Conservation (phyloP, 2,797 vertebrate genomes). For the Thripadectes ignobilis region DNA sequence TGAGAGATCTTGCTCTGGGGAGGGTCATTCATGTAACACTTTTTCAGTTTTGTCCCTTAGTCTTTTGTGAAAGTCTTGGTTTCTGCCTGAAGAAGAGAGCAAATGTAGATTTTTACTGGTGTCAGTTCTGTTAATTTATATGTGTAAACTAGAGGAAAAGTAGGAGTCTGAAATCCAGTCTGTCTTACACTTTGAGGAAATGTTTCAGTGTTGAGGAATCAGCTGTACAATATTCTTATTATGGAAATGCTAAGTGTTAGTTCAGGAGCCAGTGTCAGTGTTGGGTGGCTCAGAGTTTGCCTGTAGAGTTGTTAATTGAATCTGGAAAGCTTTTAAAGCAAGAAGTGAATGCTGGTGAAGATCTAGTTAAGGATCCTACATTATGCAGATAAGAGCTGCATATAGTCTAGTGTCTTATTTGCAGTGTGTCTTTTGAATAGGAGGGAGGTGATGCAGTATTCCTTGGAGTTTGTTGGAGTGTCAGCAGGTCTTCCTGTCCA, state of each 20-base stretch:
- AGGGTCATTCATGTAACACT: background rate
- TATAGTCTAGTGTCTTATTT: background rate
- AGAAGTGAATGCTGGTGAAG: background rate
- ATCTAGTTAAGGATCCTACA: background rate
- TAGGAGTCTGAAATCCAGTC: background rate
- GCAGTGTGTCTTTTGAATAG: background rate
- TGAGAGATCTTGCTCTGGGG: background rate
- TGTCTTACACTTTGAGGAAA: background rate
- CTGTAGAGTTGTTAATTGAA: background rate
- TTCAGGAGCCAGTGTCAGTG: background rate
- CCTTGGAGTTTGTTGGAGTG: background rate
- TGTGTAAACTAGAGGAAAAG: background rate
- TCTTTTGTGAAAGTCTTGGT: background rate
- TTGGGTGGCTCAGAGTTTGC: background rate
- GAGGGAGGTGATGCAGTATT: background rate
- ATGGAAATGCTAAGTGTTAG: background rate
- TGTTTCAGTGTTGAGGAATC: background rate
- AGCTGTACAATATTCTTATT: background rate
- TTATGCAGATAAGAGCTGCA: accelerated
- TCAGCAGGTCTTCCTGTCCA: background rate
- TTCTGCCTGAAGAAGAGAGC: background rate
- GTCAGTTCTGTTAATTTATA: background rate
- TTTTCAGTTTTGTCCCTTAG: accelerated
- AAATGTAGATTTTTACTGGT: background rate
- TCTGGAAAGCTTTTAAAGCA: background rate